Evolutionary conservation across 2,888 invertebrate species (phyloP).

Genomic region (Diarsia brunnea): DNA sequence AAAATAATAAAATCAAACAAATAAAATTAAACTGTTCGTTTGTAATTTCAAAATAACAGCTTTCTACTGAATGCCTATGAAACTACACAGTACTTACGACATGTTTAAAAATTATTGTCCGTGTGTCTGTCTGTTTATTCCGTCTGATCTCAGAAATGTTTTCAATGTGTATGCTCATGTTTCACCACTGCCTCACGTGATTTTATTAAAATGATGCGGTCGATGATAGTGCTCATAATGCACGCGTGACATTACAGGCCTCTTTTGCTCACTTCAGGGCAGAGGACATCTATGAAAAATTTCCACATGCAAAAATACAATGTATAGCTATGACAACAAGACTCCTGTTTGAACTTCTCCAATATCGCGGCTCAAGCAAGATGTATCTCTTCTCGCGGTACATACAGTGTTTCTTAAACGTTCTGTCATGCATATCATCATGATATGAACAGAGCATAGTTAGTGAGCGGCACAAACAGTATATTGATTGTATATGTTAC

Average conservation of each 20-base stretch:
- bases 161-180: neutral
- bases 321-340: neutral
- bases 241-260: too few relatives aligned
- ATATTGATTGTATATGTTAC: constrained; percentile 70
- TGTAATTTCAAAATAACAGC: too few relatives aligned
- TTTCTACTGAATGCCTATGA: too few relatives aligned
- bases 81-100: too few relatives aligned
- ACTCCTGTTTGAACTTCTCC: neutral
- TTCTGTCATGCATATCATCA: constrained; percentile 22
- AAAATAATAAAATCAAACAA: too few relatives aligned
- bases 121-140: too few relatives aligned
- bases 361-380: neutral
- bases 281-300: neutral
- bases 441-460: constrained; percentile 36
- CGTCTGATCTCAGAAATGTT: too few relatives aligned
- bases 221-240: too few relatives aligned
- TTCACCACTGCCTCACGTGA: too few relatives aligned
- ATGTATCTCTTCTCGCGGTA: neutral
- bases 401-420: neutral
- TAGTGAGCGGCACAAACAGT: constrained; percentile 62
- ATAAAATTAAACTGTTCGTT: too few relatives aligned
- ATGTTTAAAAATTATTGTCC: too few relatives aligned
- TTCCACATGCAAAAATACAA: neutral
- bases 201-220: neutral
- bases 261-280: neutral